Base-by-base conservation (phyloP, 1,140 invertebrate genomes). In the Coelopa frigida region DNA sequence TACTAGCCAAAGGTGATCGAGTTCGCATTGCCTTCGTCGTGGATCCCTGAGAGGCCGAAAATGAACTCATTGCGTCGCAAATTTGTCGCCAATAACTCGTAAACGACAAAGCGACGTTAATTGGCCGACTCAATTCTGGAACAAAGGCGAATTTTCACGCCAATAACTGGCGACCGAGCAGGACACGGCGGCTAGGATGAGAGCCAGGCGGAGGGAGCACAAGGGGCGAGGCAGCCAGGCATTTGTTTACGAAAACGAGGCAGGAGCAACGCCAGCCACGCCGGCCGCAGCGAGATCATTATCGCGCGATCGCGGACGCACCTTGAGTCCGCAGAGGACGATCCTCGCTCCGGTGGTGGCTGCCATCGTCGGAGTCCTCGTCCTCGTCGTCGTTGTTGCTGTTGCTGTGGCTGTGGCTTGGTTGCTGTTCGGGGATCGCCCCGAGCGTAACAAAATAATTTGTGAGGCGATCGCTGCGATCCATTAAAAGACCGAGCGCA, bases 381-480 rank as follows among this genome's bases (percentile, higher is more conserved):
- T 29, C 7, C 27, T 29, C 27, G 27, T 29, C n/a, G 27, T 29
- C n/a, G 27, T 29, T 29, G 45, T 40, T 61, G 56, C 51, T 56
- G 46, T 61, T 22, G 57, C n/a, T 29, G 7, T 29, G n/a, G 7
- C n/a, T 29, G 27, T n/a, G 27, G 27, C n/a, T n/a, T n/a, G n/a
- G n/a, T n/a, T n/a, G n/a, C n/a, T n/a, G n/a, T n/a, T n/a, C n/a
- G 24, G 24, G 36, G 39, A 41, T 41, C 39, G 22, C 14, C 12
- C 15, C 6, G 18, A 43, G 41, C 41, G 27, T 43, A 43, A 43
- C 41, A 43, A 43, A 43, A 43, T 43, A 43, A 43, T 43, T 43
- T 43, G 26, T 35, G 33, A 35, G 33, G n/a, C n/a, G n/a, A n/a
- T n/a, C n/a, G n/a, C n/a, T n/a, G n/a, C n/a, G n/a, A n/a, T n/a